These are phyloP conservation scores for Lepidotrigona ventralis DNA, from an alignment of 1,140 invertebrate genomes.

Conservation along the genomic window DNA sequence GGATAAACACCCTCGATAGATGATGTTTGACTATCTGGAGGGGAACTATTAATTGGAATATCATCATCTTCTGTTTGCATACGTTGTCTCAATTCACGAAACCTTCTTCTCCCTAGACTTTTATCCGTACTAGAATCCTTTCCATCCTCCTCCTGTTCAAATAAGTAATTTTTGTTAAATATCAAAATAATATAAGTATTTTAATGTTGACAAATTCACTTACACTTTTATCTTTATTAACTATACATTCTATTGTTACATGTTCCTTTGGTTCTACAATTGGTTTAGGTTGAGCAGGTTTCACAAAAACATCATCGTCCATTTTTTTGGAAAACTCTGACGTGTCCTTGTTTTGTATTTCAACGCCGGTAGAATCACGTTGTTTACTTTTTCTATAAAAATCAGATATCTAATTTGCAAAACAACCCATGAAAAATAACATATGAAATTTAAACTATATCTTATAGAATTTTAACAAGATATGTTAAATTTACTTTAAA, in stretches of 20 bases:
- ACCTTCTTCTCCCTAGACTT: constrained; percentile 83
- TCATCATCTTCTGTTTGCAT: constrained; percentile 93
- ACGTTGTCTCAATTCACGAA: constrained; percentile 90
- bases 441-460: not conserved
- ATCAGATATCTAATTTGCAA: constrained; percentile 16
- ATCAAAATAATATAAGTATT: not conserved
- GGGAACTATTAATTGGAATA: constrained; percentile 83
- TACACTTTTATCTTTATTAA: constrained; percentile 70
- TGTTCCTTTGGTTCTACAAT: constrained; percentile 63
- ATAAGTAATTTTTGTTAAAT: constrained; percentile 15
- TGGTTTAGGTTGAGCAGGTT: constrained; percentile 72
- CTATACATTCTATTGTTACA: constrained; percentile 63
- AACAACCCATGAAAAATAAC: not conserved
- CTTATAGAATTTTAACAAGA: not conserved
- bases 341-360: constrained; percentile 63
- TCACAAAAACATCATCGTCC: constrained; percentile 74
- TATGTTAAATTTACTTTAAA: not conserved
- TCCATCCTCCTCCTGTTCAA: constrained; percentile 73
- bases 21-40: constrained; percentile 89
- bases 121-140: constrained; percentile 70
- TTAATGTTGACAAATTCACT: constrained; percentile 38
- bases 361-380: constrained; percentile 65
- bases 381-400: constrained; percentile 68
- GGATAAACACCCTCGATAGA: constrained; percentile 82
- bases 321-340: constrained; percentile 60